Evolutionary conservation across 2,113 vertebrate genomes (phyloP), one percentile per base, ranked within the genome.

Genomic region (Globicephala melas): DNA sequence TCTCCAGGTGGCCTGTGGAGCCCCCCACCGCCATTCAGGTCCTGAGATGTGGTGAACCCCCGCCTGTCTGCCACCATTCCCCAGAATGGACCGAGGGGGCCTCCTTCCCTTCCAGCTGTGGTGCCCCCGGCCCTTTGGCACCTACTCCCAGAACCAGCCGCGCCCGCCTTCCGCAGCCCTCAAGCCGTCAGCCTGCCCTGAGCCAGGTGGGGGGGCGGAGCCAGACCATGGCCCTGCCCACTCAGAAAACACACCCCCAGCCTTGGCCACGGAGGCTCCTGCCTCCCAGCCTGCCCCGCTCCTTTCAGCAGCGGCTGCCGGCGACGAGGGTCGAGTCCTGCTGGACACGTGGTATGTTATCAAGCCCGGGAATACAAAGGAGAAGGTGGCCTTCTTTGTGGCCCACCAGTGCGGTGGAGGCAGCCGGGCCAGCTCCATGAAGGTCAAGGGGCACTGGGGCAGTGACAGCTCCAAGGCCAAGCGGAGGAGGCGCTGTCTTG

Each of bases 281-380:
- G 73, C 98, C 13, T 88, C 98, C 6, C 88, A 98, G 4, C 80
- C 98, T 0, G 95, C 97, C 1, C 98, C 98, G 0, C 98, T 98
- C 13, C 90, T 97, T 82, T 97, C 96, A 0, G 89, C 98, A 7
- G 97, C 98, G 1, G 95, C 98, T 2, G 98, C 98, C 3, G 82
- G 98, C 0, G 99, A 99, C 36, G 99, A 99, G 47, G 99, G 99
- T 0, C 99, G 99, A 10, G 99, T 99, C 83, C 97, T 99, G 95
- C 97, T 99, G 97, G 99, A 99, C 98, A 99, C 99, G 0, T 99
- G 99, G 99, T 99, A 99, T 38, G 99, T 99, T 63, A 99, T 99
- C 97, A 99, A 99, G 80, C 99, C 99, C 0, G 99, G 99, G 36
- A 99, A 99, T 98, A 99, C 99, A 82, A 99, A 99, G 98, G 99